Conservation (phyloP, 2,888 invertebrate genomes). For the Lutraria lutraria region DNA sequence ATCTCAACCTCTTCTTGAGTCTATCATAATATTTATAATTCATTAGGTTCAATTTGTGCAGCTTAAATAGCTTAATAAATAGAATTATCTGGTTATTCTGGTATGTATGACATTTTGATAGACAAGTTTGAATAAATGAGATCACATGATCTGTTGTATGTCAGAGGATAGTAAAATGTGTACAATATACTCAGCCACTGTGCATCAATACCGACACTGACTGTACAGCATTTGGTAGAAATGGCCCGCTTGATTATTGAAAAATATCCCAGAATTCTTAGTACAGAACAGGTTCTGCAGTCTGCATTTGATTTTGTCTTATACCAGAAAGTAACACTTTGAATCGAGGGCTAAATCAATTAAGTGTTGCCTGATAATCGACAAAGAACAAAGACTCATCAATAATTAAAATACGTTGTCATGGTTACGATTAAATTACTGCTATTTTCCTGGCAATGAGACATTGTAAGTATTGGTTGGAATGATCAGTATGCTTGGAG, state of each 20-base stretch:
- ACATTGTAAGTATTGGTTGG: constrained; percentile 63
- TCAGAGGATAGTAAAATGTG: not conserved
- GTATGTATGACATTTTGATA: not conserved
- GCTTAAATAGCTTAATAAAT: not conserved
- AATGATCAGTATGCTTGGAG: constrained; percentile 15
- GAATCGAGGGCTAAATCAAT: constrained; percentile 61
- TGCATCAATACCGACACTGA: not conserved
- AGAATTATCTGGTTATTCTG: not conserved
- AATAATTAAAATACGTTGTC: constrained; percentile 67
- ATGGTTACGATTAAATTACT: constrained; percentile 62
- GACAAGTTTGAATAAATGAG: not conserved
- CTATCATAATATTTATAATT: not conserved
- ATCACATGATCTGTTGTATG: not conserved
- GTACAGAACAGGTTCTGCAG: not conserved
- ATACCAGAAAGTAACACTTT: constrained; percentile 36
- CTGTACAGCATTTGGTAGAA: not conserved
- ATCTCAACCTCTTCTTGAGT: not conserved
- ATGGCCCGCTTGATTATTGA: constrained; percentile 27
- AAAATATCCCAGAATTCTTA: not conserved
- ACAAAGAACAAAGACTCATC: constrained; percentile 64
- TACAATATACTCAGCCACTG: not conserved
- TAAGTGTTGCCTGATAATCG: constrained; percentile 52
- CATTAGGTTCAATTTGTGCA: not conserved
- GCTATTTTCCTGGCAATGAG: constrained; percentile 52
- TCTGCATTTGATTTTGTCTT: constrained; percentile 26